Evolutionary conservation across 2,888 invertebrate species (phyloP), one percentile per base, ranked within the genome.

Genomic region (Synergus japonicus): DNA sequence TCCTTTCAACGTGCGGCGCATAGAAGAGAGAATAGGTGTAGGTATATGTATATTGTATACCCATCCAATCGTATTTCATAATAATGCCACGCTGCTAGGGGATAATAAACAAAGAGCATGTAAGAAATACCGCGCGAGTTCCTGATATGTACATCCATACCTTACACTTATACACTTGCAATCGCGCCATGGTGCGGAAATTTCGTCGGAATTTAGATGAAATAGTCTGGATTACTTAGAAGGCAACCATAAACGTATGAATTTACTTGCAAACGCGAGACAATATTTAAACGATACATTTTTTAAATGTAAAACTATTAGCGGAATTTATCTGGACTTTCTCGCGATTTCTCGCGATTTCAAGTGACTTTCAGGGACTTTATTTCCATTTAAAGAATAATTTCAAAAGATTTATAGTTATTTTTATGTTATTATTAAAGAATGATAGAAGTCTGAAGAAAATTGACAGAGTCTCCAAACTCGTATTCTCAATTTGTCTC

Each of bases 201-300:
- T 90, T 91, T 90, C 88, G 86, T 86, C 85, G 89, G 92, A 92
- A 92, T 92, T 92, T 92, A 90, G 89, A 92, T 92, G 91, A 92
- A 92, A 92, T 92, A 91, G 90, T 90, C 88, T 87, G 89, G 90
- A 92, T 92, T 91, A 90, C 90, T 91, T 87, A 84, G 84, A 79
- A 81, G 85, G 84, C 81, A 82, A 83, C 77, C 82, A 67, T 67
- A 67, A 67, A 67, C 67, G 67, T 67, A 44, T 44, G 44, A 67
- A 44, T 67, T 18, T 44, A 44, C 15, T 49, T 49, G 44, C 46
- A 44, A 67, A 67, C 43, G 44, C 43, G 44, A 18, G 67, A 44
- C 18, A 67, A 67, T 67, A 8, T 43, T n/a, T 44, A 18, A 43
- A 65, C 18, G 13, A 29, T 29, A 29, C 29, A 29, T 29, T 29